A percentile compares a stretch with the other conserved stretches of the same genome.
Conservation (phyloP, 2,888 invertebrate genomes). For the Stenichneumon culpator region DNA sequence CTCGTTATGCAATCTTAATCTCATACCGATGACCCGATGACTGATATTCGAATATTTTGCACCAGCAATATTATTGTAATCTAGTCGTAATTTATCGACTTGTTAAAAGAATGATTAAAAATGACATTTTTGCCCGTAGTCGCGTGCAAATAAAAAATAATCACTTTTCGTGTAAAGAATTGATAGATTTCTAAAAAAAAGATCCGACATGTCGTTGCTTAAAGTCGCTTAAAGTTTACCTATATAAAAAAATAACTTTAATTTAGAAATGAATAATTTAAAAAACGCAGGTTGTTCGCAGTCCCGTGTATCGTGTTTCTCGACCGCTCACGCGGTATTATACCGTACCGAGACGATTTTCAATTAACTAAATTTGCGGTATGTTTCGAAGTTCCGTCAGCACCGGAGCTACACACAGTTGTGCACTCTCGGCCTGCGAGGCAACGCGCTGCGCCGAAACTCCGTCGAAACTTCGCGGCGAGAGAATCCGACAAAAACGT, state of each 20-base stretch:
- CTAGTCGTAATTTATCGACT: neutral
- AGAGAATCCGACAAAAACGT: constrained; percentile 70
- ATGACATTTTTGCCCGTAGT: too few species aligned
- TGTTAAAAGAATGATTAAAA: too few species aligned
- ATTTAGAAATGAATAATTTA: neutral
- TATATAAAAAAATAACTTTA: too few species aligned
- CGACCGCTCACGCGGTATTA: constrained; percentile 22
- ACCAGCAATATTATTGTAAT: constrained; percentile 15
- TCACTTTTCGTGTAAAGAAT: too few species aligned
- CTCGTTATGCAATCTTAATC: constrained; percentile 35
- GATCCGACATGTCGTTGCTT: too few species aligned
- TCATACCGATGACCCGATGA: constrained; percentile 13
- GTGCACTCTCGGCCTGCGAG: constrained; percentile 50
- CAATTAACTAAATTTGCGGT: constrained; percentile 73
- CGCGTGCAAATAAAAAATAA: too few species aligned
- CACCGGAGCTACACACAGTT: constrained; percentile 44
- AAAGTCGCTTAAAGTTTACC: too few species aligned
- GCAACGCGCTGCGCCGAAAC: constrained; percentile 33
- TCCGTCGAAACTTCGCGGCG: constrained; percentile 62
- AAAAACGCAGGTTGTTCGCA: neutral
- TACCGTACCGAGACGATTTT: constrained; percentile 59
- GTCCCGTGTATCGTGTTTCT: constrained; percentile 2
- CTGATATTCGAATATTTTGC: constrained; percentile 19
- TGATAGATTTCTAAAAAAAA: too few species aligned
- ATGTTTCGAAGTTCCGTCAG: constrained; percentile 67